Conservation (phyloP, 2,113 vertebrate genomes). For the Grallaria varia region DNA sequence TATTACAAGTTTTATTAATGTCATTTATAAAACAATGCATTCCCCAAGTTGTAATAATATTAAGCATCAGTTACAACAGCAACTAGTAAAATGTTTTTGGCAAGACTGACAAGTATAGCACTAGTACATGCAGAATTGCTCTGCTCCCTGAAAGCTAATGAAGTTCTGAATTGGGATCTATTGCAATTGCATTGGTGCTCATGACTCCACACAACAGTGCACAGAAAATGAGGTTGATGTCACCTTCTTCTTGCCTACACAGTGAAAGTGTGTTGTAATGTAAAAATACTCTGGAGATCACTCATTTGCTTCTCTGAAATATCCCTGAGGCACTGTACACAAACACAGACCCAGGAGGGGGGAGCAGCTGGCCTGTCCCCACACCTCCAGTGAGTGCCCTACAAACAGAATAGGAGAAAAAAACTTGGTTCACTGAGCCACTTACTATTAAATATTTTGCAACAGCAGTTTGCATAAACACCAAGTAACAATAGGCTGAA, state of each 20-base stretch:
- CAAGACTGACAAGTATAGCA: constrained; percentile 9
- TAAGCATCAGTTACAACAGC: constrained; percentile 33
- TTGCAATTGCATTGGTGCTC: not conserved
- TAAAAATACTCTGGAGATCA: not conserved
- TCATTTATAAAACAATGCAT: not conserved
- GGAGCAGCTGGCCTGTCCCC: not conserved
- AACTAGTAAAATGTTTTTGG: constrained; percentile 45
- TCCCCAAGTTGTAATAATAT: constrained; percentile 26
- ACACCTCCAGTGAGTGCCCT: not conserved
- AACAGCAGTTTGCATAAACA: not conserved
- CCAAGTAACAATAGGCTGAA: not conserved
- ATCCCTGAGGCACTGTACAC: not conserved
- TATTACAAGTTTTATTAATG: not conserved
- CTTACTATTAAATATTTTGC: not conserved
- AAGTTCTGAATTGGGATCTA: not conserved
- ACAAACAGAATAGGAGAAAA: not conserved
- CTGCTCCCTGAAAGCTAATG: constrained; percentile 26
- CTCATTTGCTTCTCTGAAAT: not conserved
- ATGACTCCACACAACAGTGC: not conserved
- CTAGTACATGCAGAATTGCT: not conserved
- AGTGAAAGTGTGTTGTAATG: not conserved
- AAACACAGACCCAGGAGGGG: not conserved
- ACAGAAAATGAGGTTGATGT: not conserved
- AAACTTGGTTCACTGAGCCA: not conserved
- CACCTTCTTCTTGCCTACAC: not conserved